Conservation (phyloP, 1,140 invertebrate genomes). For the Eumaeus atala region DNA sequence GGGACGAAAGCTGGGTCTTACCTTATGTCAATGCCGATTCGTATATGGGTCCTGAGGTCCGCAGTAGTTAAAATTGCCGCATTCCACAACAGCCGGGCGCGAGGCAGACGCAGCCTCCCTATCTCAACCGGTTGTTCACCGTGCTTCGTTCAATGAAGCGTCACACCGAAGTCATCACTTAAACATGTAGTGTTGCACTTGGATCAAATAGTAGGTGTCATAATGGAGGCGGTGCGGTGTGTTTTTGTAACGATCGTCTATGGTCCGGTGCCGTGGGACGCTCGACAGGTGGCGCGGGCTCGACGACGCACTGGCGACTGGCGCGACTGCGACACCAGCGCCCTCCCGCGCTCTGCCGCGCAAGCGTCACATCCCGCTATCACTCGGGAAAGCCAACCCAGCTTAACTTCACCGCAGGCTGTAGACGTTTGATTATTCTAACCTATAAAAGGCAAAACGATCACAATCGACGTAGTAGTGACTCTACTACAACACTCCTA, state of each 20-base stretch:
- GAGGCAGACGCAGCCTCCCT: conserved; percentile 64
- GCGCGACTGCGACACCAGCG: conserved; percentile 50
- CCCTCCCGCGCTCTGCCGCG: conserved; percentile 47
- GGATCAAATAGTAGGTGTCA: conserved; percentile 24
- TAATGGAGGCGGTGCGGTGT: conserved; percentile 42
- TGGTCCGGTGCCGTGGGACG: conserved; percentile 29
- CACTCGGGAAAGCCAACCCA: conserved; percentile 39
- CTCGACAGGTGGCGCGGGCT: conserved; percentile 29
- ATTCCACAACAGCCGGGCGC: conserved; percentile 66
- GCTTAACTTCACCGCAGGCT: conserved; percentile 27
- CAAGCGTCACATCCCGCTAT: conserved; percentile 32
- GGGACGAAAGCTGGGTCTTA: conserved; percentile 21
- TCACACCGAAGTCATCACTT: conserved; percentile 47
- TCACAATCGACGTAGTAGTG: no score
- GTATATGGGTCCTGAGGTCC: conserved; percentile 57
- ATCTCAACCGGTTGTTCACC: conserved; percentile 62
- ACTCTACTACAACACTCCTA: no score
- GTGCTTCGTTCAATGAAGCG: conserved; percentile 27
- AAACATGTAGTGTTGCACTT: conserved; percentile 54
- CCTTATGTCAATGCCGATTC: conserved; percentile 55
- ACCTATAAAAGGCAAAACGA: no score
- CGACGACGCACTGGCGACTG: conserved; percentile 53
- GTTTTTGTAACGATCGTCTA: conserved; percentile 44
- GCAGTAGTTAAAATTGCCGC: conserved; percentile 72
- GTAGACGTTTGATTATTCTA: no score